Evolutionary conservation across 2,113 vertebrate genomes (phyloP).

Genomic region (Pao palembangensis): DNA sequence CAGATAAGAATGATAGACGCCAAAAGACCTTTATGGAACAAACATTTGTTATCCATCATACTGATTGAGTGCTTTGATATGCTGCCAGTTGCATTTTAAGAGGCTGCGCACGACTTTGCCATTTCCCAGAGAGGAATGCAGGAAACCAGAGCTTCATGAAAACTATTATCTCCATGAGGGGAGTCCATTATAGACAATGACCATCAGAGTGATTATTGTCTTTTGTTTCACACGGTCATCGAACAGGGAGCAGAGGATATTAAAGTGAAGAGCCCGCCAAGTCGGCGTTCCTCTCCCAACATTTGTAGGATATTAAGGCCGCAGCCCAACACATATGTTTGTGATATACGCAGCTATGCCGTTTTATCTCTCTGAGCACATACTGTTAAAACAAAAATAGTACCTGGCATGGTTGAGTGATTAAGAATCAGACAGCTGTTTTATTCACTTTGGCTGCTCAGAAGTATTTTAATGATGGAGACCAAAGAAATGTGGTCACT

Average conservation of each 20-base stretch:
- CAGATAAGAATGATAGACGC: slow-evolving; percentile 14
- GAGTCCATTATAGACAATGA: too few relatives aligned
- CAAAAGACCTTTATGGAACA: slow-evolving; percentile 41
- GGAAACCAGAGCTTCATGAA: slow-evolving; percentile 6
- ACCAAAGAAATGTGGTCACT: too few relatives aligned
- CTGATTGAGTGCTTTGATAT: slow-evolving; percentile 33
- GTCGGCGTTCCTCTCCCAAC: slow-evolving; percentile 12
- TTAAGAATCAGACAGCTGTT: slow-evolving; percentile 18
- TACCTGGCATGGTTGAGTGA: slow-evolving; percentile 13
- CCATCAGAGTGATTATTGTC: neutral
- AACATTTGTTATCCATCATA: slow-evolving; percentile 48
- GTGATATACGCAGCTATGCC: slow-evolving; percentile 47
- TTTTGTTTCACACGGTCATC: neutral
- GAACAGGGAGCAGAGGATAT: slow-evolving; percentile 12
- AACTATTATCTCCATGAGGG: too few relatives aligned
- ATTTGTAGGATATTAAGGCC: slow-evolving; percentile 27
- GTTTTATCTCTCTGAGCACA: slow-evolving; percentile 54
- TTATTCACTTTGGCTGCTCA: slow-evolving; percentile 14
- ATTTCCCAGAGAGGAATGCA: slow-evolving; percentile 1
- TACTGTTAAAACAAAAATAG: slow-evolving; percentile 29
- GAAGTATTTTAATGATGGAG: too few relatives aligned
- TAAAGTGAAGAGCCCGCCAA: neutral
- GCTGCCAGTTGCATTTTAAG: slow-evolving; percentile 38
- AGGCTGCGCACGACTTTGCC: slow-evolving; percentile 10
- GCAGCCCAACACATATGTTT: slow-evolving; percentile 59